phyloP scores from a whole-genome alignment of 2,888 invertebrate species.

The Saturnia pavonia region DNA sequence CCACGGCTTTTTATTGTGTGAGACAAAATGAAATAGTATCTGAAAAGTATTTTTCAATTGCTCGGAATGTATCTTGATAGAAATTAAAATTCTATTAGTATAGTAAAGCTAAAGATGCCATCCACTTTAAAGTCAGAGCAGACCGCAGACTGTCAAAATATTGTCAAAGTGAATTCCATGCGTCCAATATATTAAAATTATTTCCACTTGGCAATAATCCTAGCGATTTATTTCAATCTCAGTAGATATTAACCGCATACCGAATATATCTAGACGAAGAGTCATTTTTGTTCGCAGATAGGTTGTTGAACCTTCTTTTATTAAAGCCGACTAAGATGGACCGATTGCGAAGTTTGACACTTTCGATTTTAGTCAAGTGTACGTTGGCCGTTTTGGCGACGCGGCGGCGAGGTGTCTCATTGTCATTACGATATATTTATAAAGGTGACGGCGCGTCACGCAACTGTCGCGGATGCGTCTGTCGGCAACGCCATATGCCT shows the following conservation, averaged over 20 bases:
- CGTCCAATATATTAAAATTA: slow-evolving; percentile 80
- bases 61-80: not conserved
- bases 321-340: slow-evolving; percentile 56
- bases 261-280: slow-evolving; percentile 73
- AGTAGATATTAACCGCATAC: slow-evolving; percentile 76
- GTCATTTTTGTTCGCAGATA: slow-evolving; percentile 59
- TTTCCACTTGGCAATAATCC: slow-evolving; percentile 81
- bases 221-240: slow-evolving; percentile 80
- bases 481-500: slow-evolving; percentile 50
- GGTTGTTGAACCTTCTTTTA: slow-evolving; percentile 77
- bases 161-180: slow-evolving; percentile 79
- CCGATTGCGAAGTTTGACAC: slow-evolving; percentile 44
- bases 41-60: slow-evolving; percentile 7
- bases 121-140: slow-evolving; percentile 63
- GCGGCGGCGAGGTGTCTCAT: slow-evolving; percentile 60
- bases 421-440: slow-evolving; percentile 64
- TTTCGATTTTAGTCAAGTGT: slow-evolving; percentile 56
- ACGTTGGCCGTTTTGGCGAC: slow-evolving; percentile 47
- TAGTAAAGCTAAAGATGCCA: slow-evolving; percentile 50
- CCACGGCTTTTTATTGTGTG: not conserved
- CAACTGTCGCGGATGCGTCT: slow-evolving; percentile 62
- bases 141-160: slow-evolving; percentile 79
- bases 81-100: slow-evolving; percentile 43
- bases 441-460: slow-evolving; percentile 58
- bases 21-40: not conserved